Percentiles rank a stretch among this genome's conserved stretches.
Conservation (phyloP, 2,113 vertebrate species). For the Pseudorectes ferrugineus region DNA sequence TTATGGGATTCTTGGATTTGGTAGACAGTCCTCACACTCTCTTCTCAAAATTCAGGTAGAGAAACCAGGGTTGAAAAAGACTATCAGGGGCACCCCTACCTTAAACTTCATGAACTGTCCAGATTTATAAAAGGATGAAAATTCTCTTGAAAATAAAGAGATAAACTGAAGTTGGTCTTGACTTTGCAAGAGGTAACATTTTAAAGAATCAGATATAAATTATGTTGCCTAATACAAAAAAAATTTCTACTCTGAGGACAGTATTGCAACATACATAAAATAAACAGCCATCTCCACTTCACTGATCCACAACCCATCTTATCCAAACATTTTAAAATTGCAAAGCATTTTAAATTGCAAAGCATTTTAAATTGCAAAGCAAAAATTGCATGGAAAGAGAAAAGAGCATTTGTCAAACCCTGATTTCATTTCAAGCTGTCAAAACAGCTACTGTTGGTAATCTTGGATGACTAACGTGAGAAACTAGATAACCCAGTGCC, state of each 20-base stretch:
- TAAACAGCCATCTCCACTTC: neutral
- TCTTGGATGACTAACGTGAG: conserved; percentile 17
- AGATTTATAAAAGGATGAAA: neutral
- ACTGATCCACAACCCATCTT: neutral
- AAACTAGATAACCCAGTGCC: conserved; percentile 24
- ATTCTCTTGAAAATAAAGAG: neutral
- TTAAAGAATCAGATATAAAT: neutral
- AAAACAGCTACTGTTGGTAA: conserved; percentile 1
- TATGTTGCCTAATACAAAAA: neutral
- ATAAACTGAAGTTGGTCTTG: neutral
- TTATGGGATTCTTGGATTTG: neutral
- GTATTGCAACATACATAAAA: neutral
- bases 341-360: neutral
- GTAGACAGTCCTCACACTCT: neutral
- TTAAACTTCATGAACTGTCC: neutral
- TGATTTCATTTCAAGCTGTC: conserved; percentile 15
- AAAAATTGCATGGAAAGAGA: neutral
- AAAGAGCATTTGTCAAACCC: neutral
- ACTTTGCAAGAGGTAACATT: neutral
- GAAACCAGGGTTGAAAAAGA: neutral
- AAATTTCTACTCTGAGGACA: neutral
- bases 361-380: neutral
- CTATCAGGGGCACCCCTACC: neutral
- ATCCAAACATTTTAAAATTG: neutral
- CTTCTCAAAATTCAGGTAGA: neutral